Base-by-base conservation (phyloP, 2,113 vertebrate genomes). In the Pipa parva region DNA sequence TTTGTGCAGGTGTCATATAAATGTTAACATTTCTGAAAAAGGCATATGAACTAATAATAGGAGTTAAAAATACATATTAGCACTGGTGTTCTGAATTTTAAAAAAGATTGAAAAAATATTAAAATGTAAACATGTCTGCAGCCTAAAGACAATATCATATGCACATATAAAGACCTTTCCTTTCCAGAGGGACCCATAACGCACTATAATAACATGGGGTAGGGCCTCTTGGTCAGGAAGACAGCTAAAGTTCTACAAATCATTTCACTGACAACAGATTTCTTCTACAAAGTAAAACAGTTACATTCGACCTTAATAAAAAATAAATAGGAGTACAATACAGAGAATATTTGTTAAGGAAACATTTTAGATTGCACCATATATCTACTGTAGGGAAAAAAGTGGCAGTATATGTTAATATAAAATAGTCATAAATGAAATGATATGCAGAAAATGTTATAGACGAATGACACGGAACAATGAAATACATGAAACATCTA, bases 311-410 rank as follows among this genome's bases (percentile, higher is more conserved):
- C 42, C 81, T 82, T 81, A 80, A 84, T 80, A 72, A 83, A 81
- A n/a, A 87, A 85, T 84, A 85, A 87, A 84, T 84, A 85, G 78
- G n/a, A 85, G 77, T 81, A 87, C 75, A 81, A 84, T 85, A 79
- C 29, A 75, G 69, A 83, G 75, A 79, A 84, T 5, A 7, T 74
- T 76, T 81, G 58, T 74, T 15, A 78, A 72, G 33, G 25, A 56
- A 45, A 78, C 75, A 75, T 79, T 83, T 84, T 76, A 75, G 79
- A 86, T 84, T 85, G 81, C 81, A 85, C 81, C 79, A 82, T 77
- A 74, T 72, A 81, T 77, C 81, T 84, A 82, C 77, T 79, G 76
- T 75, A 58, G 79, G 63, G 73, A 76, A 74, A 75, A 67, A 58
- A 65, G 39, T 52, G 58, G 57, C 49, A 61, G 60, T 70, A 69